A percentile compares a stretch with the other conserved stretches of the same genome.
phyloP scores from a whole-genome alignment of 2,797 vertebrate species.

The Heliangelus exortis region DNA sequence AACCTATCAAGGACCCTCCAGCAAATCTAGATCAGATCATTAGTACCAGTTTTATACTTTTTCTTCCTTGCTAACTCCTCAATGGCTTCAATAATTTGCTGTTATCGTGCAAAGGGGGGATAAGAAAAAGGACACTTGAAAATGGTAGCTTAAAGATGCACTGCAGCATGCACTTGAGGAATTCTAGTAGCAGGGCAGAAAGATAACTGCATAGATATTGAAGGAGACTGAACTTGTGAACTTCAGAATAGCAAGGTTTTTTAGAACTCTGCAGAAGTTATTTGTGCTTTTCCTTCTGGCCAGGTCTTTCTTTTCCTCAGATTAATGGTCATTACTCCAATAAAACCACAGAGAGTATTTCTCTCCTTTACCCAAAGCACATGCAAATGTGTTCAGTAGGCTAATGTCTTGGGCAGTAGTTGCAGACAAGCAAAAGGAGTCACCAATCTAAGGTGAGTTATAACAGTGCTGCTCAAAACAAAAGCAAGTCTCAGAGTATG shows the following conservation, averaged over 20 bases:
- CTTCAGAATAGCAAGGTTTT: not conserved
- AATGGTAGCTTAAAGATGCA: not conserved
- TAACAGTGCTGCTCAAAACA: not conserved
- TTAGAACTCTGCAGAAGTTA: not conserved
- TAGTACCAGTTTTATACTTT: not conserved
- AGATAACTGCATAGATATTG: not conserved
- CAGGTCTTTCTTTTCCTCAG: not conserved
- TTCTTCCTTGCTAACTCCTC: not conserved
- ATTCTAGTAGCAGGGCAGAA: not conserved
- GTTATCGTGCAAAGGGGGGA: not conserved
- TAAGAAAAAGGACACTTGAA: not conserved
- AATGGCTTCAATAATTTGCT: not conserved
- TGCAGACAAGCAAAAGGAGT: not conserved
- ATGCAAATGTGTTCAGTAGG: not conserved
- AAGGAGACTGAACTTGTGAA: constrained; percentile 18
- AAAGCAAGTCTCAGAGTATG: not conserved
- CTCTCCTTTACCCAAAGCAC: not conserved
- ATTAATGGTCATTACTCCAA: not conserved
- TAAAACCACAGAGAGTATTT: not conserved
- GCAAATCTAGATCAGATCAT: not conserved
- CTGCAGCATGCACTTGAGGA: not conserved
- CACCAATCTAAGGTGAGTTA: not conserved
- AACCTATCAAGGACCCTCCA: not conserved
- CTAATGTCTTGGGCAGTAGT: not conserved
- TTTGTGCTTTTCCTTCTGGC: not conserved